Conservation (phyloP, 1,140 invertebrate species). For the Mycetomoellerius zeteki region DNA sequence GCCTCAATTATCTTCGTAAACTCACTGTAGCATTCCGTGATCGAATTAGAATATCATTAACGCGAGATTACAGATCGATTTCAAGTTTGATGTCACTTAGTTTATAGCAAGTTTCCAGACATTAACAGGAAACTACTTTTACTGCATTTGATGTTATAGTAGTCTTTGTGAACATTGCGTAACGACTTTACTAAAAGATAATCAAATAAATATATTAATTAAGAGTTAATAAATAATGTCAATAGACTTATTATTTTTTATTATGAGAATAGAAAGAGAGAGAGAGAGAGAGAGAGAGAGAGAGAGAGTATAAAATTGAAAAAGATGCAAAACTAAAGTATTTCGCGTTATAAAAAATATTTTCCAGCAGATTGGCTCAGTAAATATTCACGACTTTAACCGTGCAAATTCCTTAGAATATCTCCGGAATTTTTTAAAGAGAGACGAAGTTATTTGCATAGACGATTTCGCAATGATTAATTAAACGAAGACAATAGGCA, state of each 20-base stretch:
- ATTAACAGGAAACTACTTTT: slow-evolving; percentile 49
- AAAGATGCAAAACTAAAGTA: not conserved
- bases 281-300: no score
- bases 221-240: slow-evolving; percentile 4
- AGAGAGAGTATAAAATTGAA: no score
- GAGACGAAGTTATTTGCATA: slow-evolving; percentile 37
- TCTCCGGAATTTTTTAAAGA: slow-evolving; percentile 47
- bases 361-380: slow-evolving; percentile 21
- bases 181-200: not conserved
- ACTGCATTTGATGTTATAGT: slow-evolving; percentile 17
- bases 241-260: not conserved
- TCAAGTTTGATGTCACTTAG: slow-evolving; percentile 57
- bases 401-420: slow-evolving; percentile 11
- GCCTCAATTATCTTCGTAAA: slow-evolving; percentile 55
- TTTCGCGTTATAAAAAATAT: not conserved
- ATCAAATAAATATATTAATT: not conserved
- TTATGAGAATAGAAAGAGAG: not conserved
- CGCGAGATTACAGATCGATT: slow-evolving; percentile 63
- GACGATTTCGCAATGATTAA: slow-evolving; percentile 58
- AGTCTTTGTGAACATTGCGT: slow-evolving; percentile 25
- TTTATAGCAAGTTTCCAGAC: slow-evolving; percentile 60
- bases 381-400: slow-evolving; percentile 35
- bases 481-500: slow-evolving; percentile 61
- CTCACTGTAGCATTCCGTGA: slow-evolving; percentile 40
- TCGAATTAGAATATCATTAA: slow-evolving; percentile 63